Conservation (phyloP, 2,888 invertebrate species). For the Endotricha flammealis region DNA sequence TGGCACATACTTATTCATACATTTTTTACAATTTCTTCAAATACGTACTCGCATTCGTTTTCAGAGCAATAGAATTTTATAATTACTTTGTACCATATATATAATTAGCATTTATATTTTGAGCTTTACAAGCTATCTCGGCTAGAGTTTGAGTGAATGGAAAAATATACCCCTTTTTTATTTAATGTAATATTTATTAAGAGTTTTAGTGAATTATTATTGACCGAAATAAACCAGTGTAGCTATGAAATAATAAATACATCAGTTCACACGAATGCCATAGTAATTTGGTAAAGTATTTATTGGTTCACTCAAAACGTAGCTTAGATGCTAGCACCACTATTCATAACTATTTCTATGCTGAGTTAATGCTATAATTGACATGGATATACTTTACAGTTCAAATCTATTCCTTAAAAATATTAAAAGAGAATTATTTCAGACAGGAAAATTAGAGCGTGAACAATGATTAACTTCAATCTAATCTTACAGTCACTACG, state of each 20-base stretch:
- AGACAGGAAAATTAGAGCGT: slow-evolving; percentile 33
- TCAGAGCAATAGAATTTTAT: slow-evolving; percentile 25
- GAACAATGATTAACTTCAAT: slow-evolving; percentile 72
- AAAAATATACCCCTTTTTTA: too few relatives aligned
- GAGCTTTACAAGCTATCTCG: slow-evolving; percentile 3
- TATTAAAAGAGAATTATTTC: slow-evolving; percentile 20
- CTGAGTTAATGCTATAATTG: slow-evolving; percentile 7
- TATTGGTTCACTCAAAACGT: too few relatives aligned
- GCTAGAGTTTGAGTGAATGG: neutral
- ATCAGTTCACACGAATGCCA: too few relatives aligned
- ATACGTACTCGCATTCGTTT: slow-evolving; percentile 19
- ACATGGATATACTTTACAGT: slow-evolving; percentile 12
- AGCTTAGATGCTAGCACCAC: neutral
- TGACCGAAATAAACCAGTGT: neutral
- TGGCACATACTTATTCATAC: slow-evolving; percentile 61
- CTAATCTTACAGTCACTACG: slow-evolving; percentile 47
- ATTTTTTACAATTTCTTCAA: slow-evolving; percentile 24
- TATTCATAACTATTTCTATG: neutral
- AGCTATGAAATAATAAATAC: too few relatives aligned
- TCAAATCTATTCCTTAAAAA: slow-evolving; percentile 5
- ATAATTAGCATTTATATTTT: slow-evolving; percentile 17
- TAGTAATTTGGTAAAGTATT: too few relatives aligned
- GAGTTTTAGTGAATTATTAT: too few relatives aligned
- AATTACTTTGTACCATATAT: slow-evolving; percentile 64
- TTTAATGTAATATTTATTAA: too few relatives aligned